Conservation (phyloP, 1,140 invertebrate species). For the Orchesella cincta region DNA sequence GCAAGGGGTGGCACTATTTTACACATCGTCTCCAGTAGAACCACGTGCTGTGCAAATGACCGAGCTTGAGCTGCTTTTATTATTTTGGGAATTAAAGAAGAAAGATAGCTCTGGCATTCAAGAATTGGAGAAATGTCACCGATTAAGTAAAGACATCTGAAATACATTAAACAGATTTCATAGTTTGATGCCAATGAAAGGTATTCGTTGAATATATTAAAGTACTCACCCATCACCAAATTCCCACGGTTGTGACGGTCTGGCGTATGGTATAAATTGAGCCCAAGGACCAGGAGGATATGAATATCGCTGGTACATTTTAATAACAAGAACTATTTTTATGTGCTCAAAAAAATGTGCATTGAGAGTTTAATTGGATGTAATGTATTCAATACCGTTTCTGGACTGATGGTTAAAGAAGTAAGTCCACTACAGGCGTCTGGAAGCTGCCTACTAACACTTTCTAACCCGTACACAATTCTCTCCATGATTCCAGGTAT, state of each 20-base stretch:
- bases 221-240: slow-evolving; percentile 62
- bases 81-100: slow-evolving; percentile 54
- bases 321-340: neutral
- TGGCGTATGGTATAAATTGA: slow-evolving; percentile 47
- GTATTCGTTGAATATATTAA: neutral
- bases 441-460: slow-evolving; percentile 1
- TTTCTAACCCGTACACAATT: slow-evolving; percentile 46
- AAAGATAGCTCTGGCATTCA: slow-evolving; percentile 48
- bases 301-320: slow-evolving; percentile 10
- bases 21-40: slow-evolving; percentile 61
- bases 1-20: slow-evolving; percentile 61
- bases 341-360: neutral
- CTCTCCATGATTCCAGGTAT: slow-evolving; percentile 52
- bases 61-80: slow-evolving; percentile 56
- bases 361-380: neutral
- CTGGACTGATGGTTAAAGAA: neutral
- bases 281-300: slow-evolving; percentile 52
- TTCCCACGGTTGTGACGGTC: slow-evolving; percentile 64
- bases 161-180: slow-evolving; percentile 28
- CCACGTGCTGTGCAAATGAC: slow-evolving; percentile 61
- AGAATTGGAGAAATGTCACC: slow-evolving; percentile 58
- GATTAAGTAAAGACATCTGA: slow-evolving; percentile 60
- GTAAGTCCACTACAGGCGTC: slow-evolving; percentile 3
- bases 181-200: neutral
- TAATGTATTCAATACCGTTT: neutral